A percentile compares a stretch with the other conserved stretches of the same genome.
Evolutionary conservation across 2,113 vertebrate genomes (phyloP).

Genomic region (Amblyopsis rosae): DNA sequence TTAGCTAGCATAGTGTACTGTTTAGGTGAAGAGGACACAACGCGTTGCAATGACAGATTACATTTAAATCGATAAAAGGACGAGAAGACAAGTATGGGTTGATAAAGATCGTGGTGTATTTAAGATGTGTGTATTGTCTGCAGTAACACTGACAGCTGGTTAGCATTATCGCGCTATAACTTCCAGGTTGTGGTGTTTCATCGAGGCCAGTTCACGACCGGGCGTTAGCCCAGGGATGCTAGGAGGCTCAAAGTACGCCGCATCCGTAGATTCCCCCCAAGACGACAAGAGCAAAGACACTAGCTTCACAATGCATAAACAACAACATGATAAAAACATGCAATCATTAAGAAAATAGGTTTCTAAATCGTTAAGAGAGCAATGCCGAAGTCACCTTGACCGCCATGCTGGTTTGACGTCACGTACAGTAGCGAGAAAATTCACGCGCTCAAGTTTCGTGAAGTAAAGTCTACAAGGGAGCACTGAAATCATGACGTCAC

Average conservation of each 20-base stretch:
- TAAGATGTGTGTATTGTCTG: background rate
- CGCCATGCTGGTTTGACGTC: constrained; percentile 93
- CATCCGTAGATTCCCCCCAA: background rate
- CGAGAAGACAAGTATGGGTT: background rate
- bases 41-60: constrained; percentile 10
- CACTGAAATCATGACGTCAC: too few species aligned
- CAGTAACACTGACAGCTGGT: constrained; percentile 8
- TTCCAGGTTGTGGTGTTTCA: constrained; percentile 36
- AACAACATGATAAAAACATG: constrained; percentile 24
- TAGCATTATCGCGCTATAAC: constrained; percentile 46
- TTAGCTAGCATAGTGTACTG: constrained; percentile 20
- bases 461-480: background rate
- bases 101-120: background rate
- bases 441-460: constrained; percentile 57
- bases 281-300: background rate
- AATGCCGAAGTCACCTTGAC: constrained; percentile 94
- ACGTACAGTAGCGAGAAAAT: constrained; percentile 56
- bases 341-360: constrained; percentile 16
- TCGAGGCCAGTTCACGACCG: constrained; percentile 28
- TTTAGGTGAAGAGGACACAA: constrained; percentile 44
- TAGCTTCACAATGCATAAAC: background rate
- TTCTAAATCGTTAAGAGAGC: constrained; percentile 46
- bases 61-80: background rate
- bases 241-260: constrained; percentile 15
- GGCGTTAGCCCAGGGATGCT: constrained; percentile 57